phyloP scores from a whole-genome alignment of 2,113 vertebrate genomes.

The Ploceus nigricollis region DNA sequence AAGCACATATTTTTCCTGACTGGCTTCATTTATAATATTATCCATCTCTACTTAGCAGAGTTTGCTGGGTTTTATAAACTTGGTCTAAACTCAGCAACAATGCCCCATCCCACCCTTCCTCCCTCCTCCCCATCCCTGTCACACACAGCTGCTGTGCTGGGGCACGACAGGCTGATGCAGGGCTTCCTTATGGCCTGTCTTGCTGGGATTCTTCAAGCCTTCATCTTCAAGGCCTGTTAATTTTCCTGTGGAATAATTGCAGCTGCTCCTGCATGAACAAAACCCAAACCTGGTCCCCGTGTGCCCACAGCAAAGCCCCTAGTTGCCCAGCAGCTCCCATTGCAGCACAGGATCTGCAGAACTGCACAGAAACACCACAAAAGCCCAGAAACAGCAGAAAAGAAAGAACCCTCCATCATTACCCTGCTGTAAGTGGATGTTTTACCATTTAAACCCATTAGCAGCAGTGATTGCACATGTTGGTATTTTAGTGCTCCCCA shows the following conservation, averaged over 20 bases:
- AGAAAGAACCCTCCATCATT: not conserved
- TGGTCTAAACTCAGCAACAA: not conserved
- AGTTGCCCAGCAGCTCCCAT: rapidly evolving
- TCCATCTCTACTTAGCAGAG: not conserved
- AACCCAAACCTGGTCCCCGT: rapidly evolving
- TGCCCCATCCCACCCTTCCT: rapidly evolving
- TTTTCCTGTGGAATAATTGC: not conserved
- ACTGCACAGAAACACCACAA: not conserved
- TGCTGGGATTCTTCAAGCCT: not conserved
- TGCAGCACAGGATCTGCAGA: not conserved
- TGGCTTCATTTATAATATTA: not conserved
- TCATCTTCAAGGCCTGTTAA: not conserved
- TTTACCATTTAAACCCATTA: constrained; percentile 1
- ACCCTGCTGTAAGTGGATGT: not conserved
- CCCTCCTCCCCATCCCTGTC: not conserved
- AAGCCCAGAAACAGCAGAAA: not conserved
- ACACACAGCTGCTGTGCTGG: not conserved
- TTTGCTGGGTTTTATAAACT: not conserved
- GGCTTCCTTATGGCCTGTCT: not conserved
- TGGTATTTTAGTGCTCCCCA: not conserved
- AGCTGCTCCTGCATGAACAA: not conserved
- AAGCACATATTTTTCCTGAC: not conserved
- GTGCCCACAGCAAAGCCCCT: not conserved
- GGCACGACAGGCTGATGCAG: not conserved
- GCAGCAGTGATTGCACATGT: not conserved